Base-by-base conservation (phyloP, 2,113 vertebrate genomes). In the Psophia crepitans region DNA sequence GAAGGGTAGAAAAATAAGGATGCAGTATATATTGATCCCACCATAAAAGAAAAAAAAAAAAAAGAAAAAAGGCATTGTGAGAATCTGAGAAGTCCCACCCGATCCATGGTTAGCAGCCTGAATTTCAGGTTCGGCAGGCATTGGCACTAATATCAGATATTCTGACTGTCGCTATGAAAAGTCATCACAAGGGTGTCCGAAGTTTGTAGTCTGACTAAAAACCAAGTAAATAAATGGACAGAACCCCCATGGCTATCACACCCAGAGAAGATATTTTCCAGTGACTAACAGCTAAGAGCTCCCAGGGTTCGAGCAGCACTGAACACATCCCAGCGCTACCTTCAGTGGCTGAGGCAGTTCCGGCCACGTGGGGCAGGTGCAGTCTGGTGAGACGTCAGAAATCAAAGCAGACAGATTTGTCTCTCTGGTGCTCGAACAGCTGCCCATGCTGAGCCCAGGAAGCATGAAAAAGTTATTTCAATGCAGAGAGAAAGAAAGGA, bases 241-340 rank as follows among this genome's bases (percentile, higher is more conserved):
- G 81, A 76, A 4, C 0, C 3, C 8, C 4, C 10, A 58, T 13
- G 51, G 27, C 18, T 23, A 26, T 24, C 26, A 46, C 14, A 41
- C 27, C 26, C 37, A 30, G 13, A 79, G 32, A 61, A 91, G 11
- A 33, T 1, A 4, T 75, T 85, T 95, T 70, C 7, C 41, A 88
- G 24, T 26, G 30, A 63, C 26, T 63, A 48, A 39, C 17, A 87
- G 20, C 28, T 65, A 65, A 56, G 35, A 64, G 33, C 22, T 86
- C 33, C 41, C 26, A 66, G 58, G 5, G 17, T 24, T 66, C 5
- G 2, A 74, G 23, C 8, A 53, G 7, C 23, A 48, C 44, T 58
- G 81, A 82, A 43, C 17, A 30, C 11, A 48, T 30, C 26, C 35
- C 18, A 43, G 27, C 12, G 22, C 15, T 11, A 0, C 18, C 39